phyloP scores from a whole-genome alignment of 2,888 invertebrate species.

The Yponomeuta cagnagella region DNA sequence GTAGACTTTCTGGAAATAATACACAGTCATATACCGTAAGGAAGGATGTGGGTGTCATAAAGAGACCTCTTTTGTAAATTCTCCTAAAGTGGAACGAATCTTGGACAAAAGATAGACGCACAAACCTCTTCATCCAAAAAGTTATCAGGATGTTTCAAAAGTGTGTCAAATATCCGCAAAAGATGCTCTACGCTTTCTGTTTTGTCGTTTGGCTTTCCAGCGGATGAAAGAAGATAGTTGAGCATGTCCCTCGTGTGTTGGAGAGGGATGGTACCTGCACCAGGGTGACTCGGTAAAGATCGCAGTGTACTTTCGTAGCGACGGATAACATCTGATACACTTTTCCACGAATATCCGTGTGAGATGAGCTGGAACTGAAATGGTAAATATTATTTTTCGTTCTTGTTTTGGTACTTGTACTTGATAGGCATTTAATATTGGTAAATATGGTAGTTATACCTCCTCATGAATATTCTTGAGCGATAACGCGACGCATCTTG shows the following conservation, averaged over 20 bases:
- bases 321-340: constrained; percentile 71
- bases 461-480: constrained; percentile 78
- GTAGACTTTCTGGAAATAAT: constrained; percentile 54
- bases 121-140: constrained; percentile 84
- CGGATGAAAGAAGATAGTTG: constrained; percentile 61
- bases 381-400: neutral
- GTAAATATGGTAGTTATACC: constrained; percentile 41
- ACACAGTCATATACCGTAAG: neutral
- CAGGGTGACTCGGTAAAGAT: constrained; percentile 73
- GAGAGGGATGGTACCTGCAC: constrained; percentile 79
- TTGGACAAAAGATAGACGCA: constrained; percentile 17
- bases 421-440: constrained; percentile 48
- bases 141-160: constrained; percentile 73
- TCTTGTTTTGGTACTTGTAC: constrained; percentile 23
- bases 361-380: constrained; percentile 59
- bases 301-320: constrained; percentile 74
- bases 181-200: constrained; percentile 79
- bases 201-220: constrained; percentile 46
- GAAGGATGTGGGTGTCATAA: neutral
- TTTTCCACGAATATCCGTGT: constrained; percentile 79
- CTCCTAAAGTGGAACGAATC: neutral
- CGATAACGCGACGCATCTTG: constrained; percentile 81
- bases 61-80: neutral
- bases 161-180: constrained; percentile 69
- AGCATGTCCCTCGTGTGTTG: constrained; percentile 75